These are phyloP conservation scores for Pteria penguin DNA, from an alignment of 2,888 invertebrate genomes.

Conservation along the genomic window DNA sequence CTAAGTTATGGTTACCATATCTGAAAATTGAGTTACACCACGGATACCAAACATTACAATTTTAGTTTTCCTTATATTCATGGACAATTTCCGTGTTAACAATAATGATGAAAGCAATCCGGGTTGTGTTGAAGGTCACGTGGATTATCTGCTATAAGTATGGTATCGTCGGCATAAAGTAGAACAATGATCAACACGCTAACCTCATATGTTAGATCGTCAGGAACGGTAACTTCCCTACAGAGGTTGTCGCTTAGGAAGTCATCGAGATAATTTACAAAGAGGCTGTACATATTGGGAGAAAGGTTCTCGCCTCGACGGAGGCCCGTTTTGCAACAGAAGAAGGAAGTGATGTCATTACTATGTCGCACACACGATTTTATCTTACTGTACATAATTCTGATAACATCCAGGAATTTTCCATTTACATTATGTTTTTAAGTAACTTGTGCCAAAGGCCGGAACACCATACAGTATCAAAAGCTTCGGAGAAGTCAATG, in stretches of 20 bases:
- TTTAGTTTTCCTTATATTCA: slow-evolving; percentile 25
- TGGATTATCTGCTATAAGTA: slow-evolving; percentile 13
- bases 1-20: background rate
- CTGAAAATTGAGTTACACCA: background rate
- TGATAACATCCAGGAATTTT: slow-evolving; percentile 25
- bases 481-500: slow-evolving; percentile 35
- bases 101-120: slow-evolving; percentile 16
- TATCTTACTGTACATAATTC: slow-evolving; percentile 30
- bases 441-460: slow-evolving; percentile 35
- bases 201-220: background rate
- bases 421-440: slow-evolving; percentile 18
- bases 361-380: slow-evolving; percentile 32
- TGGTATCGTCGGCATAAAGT: slow-evolving; percentile 33
- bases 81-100: slow-evolving; percentile 15
- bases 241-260: background rate
- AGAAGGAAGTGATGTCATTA: slow-evolving; percentile 10
- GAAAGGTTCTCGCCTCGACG: slow-evolving; percentile 30
- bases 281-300: slow-evolving; percentile 23
- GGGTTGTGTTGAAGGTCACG: slow-evolving; percentile 15
- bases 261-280: slow-evolving; percentile 33
- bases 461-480: slow-evolving; percentile 32
- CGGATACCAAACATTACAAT: slow-evolving; percentile 9
- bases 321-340: slow-evolving; percentile 31
- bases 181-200: slow-evolving; percentile 15
- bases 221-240: background rate